Evolutionary conservation across 2,113 vertebrate genomes (phyloP).

Genomic region (Cavia porcellus): DNA sequence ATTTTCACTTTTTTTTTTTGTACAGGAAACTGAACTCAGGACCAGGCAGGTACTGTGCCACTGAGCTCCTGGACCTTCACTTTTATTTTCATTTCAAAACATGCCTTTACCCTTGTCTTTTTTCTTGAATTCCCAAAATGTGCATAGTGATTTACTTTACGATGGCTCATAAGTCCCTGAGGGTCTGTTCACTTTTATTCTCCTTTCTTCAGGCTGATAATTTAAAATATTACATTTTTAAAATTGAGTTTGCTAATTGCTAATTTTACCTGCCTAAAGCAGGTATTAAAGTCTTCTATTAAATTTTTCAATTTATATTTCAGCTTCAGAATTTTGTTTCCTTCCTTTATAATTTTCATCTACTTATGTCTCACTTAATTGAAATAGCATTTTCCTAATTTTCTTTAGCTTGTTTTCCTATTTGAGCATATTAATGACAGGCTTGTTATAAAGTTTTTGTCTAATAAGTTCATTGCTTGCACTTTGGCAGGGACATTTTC

Average conservation of each 20-base stretch:
- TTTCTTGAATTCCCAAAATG: neutral
- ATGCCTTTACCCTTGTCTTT: neutral
- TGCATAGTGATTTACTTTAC: neutral
- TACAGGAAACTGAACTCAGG: no score
- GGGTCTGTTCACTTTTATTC: neutral
- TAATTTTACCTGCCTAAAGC: neutral
- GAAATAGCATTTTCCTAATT: neutral
- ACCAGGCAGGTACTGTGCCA: no score
- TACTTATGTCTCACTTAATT: neutral
- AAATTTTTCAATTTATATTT: neutral
- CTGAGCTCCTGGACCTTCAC: no score
- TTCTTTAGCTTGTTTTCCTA: neutral
- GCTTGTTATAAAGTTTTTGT: neutral
- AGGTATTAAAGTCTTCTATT: neutral
- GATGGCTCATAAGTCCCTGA: neutral
- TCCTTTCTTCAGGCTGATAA: neutral
- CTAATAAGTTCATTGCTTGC: neutral
- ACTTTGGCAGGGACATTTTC: neutral
- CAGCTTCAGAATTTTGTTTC: neutral
- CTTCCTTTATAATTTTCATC: neutral
- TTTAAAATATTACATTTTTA: neutral
- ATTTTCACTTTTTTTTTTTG: neutral
- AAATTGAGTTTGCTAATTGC: neutral
- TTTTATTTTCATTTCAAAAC: neutral
- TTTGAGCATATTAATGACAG: neutral